Evolutionary conservation across 2,888 invertebrate genomes (phyloP).

Genomic region (Galerucella calmariensis): DNA sequence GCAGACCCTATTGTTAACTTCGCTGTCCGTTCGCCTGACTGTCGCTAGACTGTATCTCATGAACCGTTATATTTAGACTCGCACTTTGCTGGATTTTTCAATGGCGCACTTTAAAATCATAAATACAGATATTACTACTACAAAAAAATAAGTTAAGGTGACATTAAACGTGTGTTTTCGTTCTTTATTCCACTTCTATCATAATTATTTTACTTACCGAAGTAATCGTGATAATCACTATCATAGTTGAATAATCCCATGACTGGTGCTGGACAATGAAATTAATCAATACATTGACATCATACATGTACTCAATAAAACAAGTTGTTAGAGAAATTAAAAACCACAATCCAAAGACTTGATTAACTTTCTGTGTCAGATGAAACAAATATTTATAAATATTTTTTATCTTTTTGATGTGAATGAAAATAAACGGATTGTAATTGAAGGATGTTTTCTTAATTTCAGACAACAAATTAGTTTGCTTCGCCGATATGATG

Average conservation of each 20-base stretch:
- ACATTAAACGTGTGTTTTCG: too few relatives aligned
- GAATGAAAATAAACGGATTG: background rate
- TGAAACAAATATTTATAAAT: background rate
- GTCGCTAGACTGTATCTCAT: too few relatives aligned
- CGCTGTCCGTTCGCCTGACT: too few relatives aligned
- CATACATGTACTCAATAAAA: conserved; percentile 2
- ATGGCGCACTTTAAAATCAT: too few relatives aligned
- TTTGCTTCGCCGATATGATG: background rate
- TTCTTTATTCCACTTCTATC: too few relatives aligned
- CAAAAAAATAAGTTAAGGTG: too few relatives aligned
- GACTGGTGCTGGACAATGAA: background rate
- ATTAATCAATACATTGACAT: background rate
- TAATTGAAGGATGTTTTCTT: background rate
- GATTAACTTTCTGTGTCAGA: background rate
- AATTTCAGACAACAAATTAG: background rate
- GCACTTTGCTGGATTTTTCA: too few relatives aligned
- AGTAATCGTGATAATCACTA: background rate
- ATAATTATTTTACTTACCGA: background rate
- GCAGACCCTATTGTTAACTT: too few relatives aligned
- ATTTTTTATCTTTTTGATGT: background rate
- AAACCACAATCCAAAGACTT: conserved; percentile 3
- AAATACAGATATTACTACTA: too few relatives aligned
- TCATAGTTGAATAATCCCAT: background rate
- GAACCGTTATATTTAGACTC: too few relatives aligned
- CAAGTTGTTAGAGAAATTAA: background rate